Evolutionary conservation across 2,888 invertebrate species (phyloP).

Genomic region (Callinectes sapidus): DNA sequence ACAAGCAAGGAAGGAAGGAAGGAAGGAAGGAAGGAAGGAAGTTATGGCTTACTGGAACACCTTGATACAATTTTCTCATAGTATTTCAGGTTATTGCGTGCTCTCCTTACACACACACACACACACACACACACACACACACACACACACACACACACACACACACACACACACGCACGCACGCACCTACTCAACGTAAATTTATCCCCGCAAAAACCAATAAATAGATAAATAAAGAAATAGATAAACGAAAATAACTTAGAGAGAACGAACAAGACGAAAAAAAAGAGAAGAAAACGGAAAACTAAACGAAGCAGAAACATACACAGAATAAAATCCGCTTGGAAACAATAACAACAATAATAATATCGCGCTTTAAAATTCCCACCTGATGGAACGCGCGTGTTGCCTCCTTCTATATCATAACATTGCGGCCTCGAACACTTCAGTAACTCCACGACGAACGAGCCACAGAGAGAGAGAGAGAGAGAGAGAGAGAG

Average conservation of each 20-base stretch:
- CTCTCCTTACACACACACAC: not conserved
- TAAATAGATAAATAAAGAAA: too few relatives aligned
- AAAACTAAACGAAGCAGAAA: too few relatives aligned
- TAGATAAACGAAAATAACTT: too few relatives aligned
- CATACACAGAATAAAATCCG: too few relatives aligned
- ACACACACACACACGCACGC: not conserved
- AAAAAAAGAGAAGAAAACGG: too few relatives aligned
- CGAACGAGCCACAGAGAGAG: not conserved
- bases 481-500: conserved; percentile 1
- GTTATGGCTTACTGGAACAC: not conserved
- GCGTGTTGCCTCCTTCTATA: too few relatives aligned
- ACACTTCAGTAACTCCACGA: not conserved
- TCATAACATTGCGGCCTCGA: not conserved
- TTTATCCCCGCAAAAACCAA: too few relatives aligned
- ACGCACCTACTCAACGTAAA: not conserved
- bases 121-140: not conserved
- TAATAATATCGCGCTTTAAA: too few relatives aligned
- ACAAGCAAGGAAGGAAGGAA: not conserved
- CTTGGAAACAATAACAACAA: too few relatives aligned
- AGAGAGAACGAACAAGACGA: too few relatives aligned
- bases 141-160: conserved; percentile 2
- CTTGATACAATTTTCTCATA: not conserved
- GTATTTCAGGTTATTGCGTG: not conserved
- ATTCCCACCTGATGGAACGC: too few relatives aligned
- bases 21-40: not conserved